These are phyloP conservation scores for Trididemnum miniatum DNA, from an alignment of 23 tunicate genomes.

Conservation along the genomic window DNA sequence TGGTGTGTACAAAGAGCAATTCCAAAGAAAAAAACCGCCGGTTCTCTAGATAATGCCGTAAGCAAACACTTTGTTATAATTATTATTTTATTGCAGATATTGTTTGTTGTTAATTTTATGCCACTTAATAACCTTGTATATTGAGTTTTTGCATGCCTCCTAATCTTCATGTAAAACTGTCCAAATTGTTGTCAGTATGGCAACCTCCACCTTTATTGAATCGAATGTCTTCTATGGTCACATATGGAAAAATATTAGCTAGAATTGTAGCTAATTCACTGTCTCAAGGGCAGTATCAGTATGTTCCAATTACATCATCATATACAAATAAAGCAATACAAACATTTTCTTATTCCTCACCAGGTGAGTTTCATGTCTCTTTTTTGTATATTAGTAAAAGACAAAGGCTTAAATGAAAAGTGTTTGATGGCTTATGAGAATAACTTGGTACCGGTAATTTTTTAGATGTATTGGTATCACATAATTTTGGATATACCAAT, in stretches of 20 bases:
- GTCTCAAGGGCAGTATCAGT: constrained; percentile 57
- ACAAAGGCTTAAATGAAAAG: too few relatives aligned
- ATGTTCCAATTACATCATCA: constrained; percentile 37
- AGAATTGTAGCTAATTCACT: constrained; percentile 65
- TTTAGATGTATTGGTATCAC: too few relatives aligned
- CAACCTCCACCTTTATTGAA: constrained; percentile 54
- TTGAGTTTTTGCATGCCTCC: constrained; percentile 21
- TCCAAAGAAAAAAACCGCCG: too few relatives aligned
- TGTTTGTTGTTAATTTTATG: background rate
- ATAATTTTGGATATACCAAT: too few relatives aligned
- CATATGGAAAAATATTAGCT: constrained; percentile 67
- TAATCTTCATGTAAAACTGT: constrained; percentile 38
- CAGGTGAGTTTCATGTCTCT: too few relatives aligned
- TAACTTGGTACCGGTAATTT: too few relatives aligned
- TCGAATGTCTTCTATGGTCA: constrained; percentile 80
- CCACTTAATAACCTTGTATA: too few relatives aligned
- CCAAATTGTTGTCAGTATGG: constrained; percentile 45
- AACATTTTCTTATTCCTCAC: constrained; percentile 34
- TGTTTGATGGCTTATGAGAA: too few relatives aligned
- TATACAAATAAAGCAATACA: constrained; percentile 46
- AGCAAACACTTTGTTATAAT: too few relatives aligned
- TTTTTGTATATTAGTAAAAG: too few relatives aligned
- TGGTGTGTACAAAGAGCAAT: too few relatives aligned
- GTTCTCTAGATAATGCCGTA: too few relatives aligned
- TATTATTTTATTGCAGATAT: background rate